Conservation (phyloP, 2,797 vertebrate species). For the Myotis vivesi region DNA sequence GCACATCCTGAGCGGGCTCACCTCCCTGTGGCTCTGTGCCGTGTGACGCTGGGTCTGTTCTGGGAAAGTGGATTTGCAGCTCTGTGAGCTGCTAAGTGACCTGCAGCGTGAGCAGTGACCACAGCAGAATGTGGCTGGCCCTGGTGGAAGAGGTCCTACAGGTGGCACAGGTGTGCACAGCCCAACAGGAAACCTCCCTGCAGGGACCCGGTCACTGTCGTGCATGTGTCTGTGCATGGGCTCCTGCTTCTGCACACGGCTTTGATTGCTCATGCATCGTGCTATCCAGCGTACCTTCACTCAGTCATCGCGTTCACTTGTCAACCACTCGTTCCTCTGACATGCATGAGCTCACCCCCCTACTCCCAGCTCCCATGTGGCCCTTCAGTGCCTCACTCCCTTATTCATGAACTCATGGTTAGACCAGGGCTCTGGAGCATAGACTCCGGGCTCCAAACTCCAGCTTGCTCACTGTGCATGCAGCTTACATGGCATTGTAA, state of each 20-base stretch:
- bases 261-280: fast-evolving
- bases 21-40: conserved; percentile 59
- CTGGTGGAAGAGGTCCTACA: not conserved
- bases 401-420: not conserved
- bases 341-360: fast-evolving
- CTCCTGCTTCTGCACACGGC: fast-evolving
- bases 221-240: fast-evolving
- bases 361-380: not conserved
- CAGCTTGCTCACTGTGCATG: not conserved
- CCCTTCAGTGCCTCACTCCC: fast-evolving
- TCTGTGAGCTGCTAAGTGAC: conserved; percentile 74
- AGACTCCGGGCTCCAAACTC: not conserved
- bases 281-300: fast-evolving
- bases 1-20: conserved; percentile 23
- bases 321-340: too few relatives aligned
- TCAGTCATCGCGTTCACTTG: fast-evolving
- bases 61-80: conserved; percentile 79
- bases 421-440: not conserved
- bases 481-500: too few relatives aligned
- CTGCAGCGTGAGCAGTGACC: conserved; percentile 68
- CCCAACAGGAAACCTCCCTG: fast-evolving
- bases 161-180: fast-evolving
- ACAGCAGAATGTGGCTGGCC: not conserved
- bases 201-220: fast-evolving
- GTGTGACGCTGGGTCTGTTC: conserved; percentile 78